A percentile compares a stretch with the other conserved stretches of the same genome.
Conservation (phyloP, 2,113 vertebrate genomes). For the Morone saxatilis region DNA sequence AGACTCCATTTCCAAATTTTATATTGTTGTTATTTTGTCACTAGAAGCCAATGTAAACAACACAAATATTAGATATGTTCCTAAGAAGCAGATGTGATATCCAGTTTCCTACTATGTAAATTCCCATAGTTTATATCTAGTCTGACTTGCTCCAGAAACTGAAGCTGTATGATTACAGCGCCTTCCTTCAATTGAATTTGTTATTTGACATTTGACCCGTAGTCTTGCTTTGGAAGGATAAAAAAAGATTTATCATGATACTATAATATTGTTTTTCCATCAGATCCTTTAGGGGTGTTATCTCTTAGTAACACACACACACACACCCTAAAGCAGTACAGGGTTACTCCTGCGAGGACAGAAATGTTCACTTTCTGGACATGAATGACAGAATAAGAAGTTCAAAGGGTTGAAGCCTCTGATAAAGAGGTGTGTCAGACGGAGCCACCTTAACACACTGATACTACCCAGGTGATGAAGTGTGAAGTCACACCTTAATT, state of each 20-base stretch:
- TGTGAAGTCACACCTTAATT: conserved; percentile 4
- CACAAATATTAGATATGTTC: not conserved
- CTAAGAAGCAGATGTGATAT: not conserved
- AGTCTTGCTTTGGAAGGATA: not conserved
- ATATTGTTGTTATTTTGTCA: not conserved
- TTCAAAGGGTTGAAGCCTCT: not conserved
- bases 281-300: not conserved
- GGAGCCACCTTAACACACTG: not conserved
- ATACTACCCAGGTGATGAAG: not conserved
- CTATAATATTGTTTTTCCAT: not conserved
- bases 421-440: not conserved
- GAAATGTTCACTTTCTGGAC: not conserved
- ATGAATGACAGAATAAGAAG: not conserved
- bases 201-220: not conserved
- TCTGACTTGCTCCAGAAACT: not conserved
- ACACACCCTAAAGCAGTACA: not conserved
- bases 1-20: not conserved
- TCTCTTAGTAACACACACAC: not conserved
- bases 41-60: not conserved
- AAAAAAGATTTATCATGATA: not conserved
- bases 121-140: not conserved
- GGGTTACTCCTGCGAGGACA: not conserved
- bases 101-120: not conserved
- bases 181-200: not conserved
- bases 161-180: not conserved